phyloP scores from a whole-genome alignment of 2,113 vertebrate species.

The Bufo bufo region DNA sequence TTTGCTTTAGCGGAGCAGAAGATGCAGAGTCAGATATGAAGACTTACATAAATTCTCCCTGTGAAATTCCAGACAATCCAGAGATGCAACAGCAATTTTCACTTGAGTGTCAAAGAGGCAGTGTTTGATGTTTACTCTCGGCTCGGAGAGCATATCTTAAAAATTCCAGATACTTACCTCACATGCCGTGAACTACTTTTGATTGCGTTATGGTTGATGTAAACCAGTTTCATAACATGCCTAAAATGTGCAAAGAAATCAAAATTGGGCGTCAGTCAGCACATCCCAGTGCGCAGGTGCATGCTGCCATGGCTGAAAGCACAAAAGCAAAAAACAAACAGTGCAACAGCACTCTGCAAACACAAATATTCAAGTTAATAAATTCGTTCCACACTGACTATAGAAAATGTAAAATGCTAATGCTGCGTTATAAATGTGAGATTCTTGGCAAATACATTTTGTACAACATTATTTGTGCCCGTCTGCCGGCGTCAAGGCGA shows the following conservation, averaged over 20 bases:
- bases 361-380: no score
- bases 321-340: no score
- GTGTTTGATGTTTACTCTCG: slow-evolving; percentile 22
- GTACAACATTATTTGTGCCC: no score
- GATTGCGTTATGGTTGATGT: background rate
- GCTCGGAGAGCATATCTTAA: background rate
- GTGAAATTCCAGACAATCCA: slow-evolving; percentile 22
- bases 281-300: no score
- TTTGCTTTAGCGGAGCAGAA: background rate
- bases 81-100: slow-evolving; percentile 24
- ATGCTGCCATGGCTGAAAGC: no score
- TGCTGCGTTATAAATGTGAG: no score
- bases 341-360: no score
- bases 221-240: background rate
- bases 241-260: background rate
- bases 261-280: no score
- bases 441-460: no score
- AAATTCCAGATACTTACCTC: background rate
- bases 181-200: background rate
- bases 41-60: background rate
- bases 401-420: no score
- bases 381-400: no score
- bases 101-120: background rate
- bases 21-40: background rate
- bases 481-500: no score